Evolutionary conservation across 2,113 vertebrate species (phyloP).

Genomic region (Triplophysa rosa): DNA sequence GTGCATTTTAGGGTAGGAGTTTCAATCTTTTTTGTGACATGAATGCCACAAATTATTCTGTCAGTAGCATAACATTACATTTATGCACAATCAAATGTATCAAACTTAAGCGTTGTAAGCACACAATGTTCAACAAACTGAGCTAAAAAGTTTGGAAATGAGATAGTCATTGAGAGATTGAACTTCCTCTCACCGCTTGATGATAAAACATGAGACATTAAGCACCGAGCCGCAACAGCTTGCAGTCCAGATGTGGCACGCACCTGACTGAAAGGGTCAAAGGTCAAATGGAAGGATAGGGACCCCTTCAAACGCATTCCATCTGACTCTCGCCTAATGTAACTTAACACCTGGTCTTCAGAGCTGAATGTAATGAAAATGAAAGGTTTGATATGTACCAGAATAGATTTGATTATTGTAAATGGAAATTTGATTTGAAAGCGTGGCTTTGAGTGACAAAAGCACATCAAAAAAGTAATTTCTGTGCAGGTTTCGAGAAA

Average conservation of each 20-base stretch:
- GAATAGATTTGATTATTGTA: no score
- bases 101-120: no score
- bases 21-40: conserved; percentile 18
- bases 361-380: conserved; percentile 3
- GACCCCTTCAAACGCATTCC: not conserved
- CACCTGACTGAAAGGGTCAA: not conserved
- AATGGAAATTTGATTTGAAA: no score
- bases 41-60: not conserved
- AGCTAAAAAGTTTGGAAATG: not conserved
- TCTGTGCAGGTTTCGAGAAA: no score
- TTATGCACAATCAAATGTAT: no score
- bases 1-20: conserved; percentile 32
- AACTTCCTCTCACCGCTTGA: not conserved
- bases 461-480: no score
- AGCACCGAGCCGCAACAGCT: not conserved
- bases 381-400: no score
- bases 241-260: not conserved
- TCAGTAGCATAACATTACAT: not conserved
- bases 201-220: not conserved
- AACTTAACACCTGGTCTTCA: not conserved
- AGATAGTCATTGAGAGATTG: not conserved
- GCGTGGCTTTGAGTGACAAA: no score
- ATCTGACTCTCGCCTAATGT: no score
- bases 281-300: not conserved
- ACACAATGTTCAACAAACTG: no score